Conservation (phyloP, 2,888 invertebrate genomes). For the Drosophila quasianomalipes region DNA sequence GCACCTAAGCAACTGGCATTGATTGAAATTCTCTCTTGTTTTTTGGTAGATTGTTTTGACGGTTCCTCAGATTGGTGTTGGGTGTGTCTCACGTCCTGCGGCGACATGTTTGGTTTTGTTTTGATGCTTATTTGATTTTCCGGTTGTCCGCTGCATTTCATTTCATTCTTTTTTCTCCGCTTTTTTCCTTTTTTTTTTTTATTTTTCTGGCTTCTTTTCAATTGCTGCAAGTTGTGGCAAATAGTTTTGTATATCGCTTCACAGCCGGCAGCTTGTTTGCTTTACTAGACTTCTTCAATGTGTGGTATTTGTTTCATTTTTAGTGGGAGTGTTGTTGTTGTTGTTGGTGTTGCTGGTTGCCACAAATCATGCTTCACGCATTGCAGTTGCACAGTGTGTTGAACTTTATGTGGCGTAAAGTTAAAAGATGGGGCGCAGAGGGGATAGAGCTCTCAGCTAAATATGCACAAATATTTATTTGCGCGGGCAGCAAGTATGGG, state of each 20-base stretch:
- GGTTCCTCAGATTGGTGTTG: slow-evolving; percentile 2
- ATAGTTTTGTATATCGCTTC: slow-evolving; percentile 63
- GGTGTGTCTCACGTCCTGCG: slow-evolving; percentile 43
- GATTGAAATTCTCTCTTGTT: neutral
- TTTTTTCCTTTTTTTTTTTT: neutral
- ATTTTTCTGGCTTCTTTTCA: slow-evolving; percentile 42
- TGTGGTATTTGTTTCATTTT: slow-evolving; percentile 32
- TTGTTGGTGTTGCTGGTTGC: slow-evolving; percentile 30
- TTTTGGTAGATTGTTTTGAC: slow-evolving; percentile 2
- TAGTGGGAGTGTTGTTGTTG: slow-evolving; percentile 5
- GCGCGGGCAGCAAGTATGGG: slow-evolving; percentile 36
- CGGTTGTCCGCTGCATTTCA: slow-evolving; percentile 53
- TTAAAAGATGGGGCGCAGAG: neutral
- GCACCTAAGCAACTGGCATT: neutral
- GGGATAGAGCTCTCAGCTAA: slow-evolving; percentile 45
- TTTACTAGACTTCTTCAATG: slow-evolving; percentile 44
- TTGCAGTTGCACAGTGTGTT: slow-evolving; percentile 68
- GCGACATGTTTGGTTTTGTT: slow-evolving; percentile 62
- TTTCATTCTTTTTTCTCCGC: neutral
- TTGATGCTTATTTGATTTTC: slow-evolving; percentile 77
- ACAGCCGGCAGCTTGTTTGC: slow-evolving; percentile 71
- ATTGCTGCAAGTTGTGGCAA: slow-evolving; percentile 72
- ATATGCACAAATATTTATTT: slow-evolving; percentile 79
- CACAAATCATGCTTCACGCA: slow-evolving; percentile 68
- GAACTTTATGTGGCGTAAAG: slow-evolving; percentile 62